These are phyloP conservation scores for Camelus dromedarius DNA, from an alignment of 2,113 vertebrate species.

Conservation along the genomic window DNA sequence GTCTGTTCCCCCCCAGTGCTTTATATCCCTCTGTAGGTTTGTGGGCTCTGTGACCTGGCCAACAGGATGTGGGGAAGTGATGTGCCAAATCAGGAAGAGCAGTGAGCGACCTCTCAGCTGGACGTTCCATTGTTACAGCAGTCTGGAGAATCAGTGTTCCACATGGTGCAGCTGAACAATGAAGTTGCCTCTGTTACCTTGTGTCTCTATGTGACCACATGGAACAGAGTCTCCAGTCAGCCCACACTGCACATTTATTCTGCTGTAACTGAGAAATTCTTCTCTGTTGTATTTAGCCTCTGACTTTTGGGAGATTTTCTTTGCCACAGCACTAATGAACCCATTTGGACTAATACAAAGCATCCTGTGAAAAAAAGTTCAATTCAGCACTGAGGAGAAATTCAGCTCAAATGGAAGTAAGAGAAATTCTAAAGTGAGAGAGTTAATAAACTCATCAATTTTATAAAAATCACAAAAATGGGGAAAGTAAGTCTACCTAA, in stretches of 20 bases:
- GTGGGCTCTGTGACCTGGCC: background rate
- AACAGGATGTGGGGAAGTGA: background rate
- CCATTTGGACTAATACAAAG: background rate
- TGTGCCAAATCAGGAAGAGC: background rate
- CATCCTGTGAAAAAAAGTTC: background rate
- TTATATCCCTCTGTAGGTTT: background rate
- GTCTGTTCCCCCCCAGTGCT: background rate
- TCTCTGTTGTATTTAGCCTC: background rate
- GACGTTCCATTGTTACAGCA: background rate
- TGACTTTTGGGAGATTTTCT: background rate
- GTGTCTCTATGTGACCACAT: background rate
- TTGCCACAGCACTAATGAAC: background rate
- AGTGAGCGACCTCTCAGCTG: background rate
- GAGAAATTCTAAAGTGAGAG: background rate
- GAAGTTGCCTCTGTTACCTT: background rate
- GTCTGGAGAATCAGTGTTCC: background rate
- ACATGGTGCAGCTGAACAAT: too few relatives aligned
- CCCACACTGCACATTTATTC: background rate
- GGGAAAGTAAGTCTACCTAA: background rate
- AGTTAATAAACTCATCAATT: background rate
- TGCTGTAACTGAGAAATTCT: background rate
- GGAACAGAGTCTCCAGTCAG: background rate
- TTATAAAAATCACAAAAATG: background rate
- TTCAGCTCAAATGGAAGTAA: background rate
- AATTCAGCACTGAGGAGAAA: background rate